Percentiles rank a stretch among this genome's conserved stretches.
Evolutionary conservation across 2,888 invertebrate genomes (phyloP).

Genomic region (Empis stercorea): DNA sequence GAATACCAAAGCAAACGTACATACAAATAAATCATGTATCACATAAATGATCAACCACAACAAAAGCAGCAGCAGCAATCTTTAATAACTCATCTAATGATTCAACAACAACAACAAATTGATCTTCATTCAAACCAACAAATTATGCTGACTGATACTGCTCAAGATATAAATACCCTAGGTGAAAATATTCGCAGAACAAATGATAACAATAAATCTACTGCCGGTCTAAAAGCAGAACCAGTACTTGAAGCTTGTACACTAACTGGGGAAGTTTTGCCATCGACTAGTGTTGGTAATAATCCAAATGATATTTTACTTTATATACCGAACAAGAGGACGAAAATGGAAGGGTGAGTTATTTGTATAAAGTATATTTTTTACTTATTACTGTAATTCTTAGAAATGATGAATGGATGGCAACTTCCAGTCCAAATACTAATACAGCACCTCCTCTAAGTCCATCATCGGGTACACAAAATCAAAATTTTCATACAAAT

Average conservation of each 20-base stretch:
- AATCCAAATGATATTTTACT: conserved; percentile 32
- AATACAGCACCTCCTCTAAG: conserved; percentile 50
- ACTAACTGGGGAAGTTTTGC: not conserved
- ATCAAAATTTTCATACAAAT: conserved; percentile 32
- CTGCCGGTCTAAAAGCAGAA: conserved; percentile 9
- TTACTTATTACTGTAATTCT: not conserved
- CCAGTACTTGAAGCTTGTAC: not conserved
- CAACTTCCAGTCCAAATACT: conserved; percentile 46
- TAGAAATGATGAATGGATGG: conserved; percentile 47
- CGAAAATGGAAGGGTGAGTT: conserved; percentile 36
- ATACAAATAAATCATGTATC: conserved; percentile 28
- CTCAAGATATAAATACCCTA: conserved; percentile 6
- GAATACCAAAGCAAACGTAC: conserved; percentile 2
- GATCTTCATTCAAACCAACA: conserved; percentile 12
- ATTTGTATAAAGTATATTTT: too few species aligned
- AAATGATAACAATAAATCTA: conserved; percentile 2
- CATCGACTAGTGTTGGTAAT: not conserved
- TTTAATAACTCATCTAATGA: conserved; percentile 13
- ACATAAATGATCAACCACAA: conserved; percentile 29
- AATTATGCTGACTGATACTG: conserved; percentile 11
- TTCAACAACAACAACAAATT: conserved; percentile 15
- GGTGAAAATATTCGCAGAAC: conserved; percentile 1
- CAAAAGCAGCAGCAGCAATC: conserved; percentile 21
- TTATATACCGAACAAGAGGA: conserved; percentile 39
- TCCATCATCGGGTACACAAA: conserved; percentile 50